These are phyloP conservation scores for Pentamera pediparva DNA, from an alignment of 53 echinoderm and acorn worm species.

Conservation along the genomic window DNA sequence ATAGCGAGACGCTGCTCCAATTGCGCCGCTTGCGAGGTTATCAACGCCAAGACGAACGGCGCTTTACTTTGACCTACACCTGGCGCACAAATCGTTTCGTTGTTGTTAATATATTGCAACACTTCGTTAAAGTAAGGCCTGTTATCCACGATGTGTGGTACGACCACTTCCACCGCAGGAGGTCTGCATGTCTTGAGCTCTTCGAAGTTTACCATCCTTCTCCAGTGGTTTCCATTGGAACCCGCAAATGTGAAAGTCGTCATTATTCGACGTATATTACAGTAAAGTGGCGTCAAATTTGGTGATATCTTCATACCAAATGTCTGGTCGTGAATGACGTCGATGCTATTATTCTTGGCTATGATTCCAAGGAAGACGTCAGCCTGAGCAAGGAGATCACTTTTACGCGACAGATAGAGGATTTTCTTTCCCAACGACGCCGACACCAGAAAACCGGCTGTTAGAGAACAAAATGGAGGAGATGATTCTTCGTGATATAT, in stretches of 20 bases:
- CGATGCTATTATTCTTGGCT: neutral
- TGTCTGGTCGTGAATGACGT: neutral
- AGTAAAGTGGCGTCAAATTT: neutral
- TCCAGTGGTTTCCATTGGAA: neutral
- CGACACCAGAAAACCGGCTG: conserved; percentile 3
- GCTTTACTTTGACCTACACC: neutral
- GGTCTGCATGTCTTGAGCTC: neutral
- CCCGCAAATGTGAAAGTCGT: neutral
- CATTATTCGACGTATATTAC: neutral
- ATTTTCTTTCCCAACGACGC: neutral
- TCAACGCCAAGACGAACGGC: conserved; percentile 37
- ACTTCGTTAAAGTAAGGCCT: conserved; percentile 3
- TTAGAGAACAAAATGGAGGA: too few relatives aligned
- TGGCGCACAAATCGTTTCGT: neutral
- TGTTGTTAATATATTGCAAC: neutral
- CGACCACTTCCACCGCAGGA: conserved; percentile 31
- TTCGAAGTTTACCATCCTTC: neutral
- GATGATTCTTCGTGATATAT: too few relatives aligned
- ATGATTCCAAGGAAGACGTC: conserved; percentile 9
- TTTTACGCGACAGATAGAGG: neutral
- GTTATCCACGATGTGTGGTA: conserved; percentile 18
- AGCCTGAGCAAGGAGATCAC: neutral
- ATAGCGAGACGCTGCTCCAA: conserved; percentile 31
- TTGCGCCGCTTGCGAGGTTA: conserved; percentile 22
- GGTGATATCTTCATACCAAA: neutral